These are phyloP conservation scores for Lochmaea capreae DNA, from an alignment of 2,888 invertebrate genomes.

Conservation along the genomic window DNA sequence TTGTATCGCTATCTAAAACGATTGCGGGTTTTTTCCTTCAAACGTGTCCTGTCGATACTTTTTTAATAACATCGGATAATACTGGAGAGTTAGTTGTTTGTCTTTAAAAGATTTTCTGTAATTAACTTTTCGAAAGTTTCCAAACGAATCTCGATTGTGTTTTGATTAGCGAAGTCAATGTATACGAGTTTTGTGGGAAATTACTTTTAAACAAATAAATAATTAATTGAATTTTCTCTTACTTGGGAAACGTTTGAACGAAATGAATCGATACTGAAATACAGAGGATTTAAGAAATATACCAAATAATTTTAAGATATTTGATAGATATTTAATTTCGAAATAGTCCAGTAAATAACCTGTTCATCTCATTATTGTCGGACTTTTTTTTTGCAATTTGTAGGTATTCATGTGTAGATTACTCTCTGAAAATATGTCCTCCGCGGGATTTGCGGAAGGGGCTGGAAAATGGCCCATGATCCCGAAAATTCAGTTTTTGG, in stretches of 20 bases:
- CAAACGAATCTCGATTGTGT: not conserved
- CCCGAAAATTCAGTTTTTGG: no score
- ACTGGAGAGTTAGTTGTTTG: not conserved
- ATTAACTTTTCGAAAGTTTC: not conserved
- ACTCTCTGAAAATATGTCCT: no score
- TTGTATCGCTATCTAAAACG: not conserved
- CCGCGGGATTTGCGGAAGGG: no score
- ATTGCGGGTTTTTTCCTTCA: not conserved
- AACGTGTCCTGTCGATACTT: not conserved
- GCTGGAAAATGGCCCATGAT: no score
- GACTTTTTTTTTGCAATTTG: no score
- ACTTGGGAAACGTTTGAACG: not conserved
- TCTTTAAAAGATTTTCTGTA: not conserved
- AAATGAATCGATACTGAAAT: not conserved
- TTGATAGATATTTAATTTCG: no score
- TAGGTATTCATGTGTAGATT: no score
- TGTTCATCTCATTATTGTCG: no score
- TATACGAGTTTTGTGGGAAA: slow-evolving; percentile 1
- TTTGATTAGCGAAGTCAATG: slow-evolving; percentile 1
- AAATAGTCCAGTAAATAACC: no score
- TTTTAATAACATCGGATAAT: not conserved
- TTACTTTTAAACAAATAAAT: slow-evolving; percentile 1
- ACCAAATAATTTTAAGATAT: no score
- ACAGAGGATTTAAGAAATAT: not conserved
- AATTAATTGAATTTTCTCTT: slow-evolving; percentile 4